Base-by-base conservation (phyloP, 2,113 vertebrate genomes). In the Axis porcinus region DNA sequence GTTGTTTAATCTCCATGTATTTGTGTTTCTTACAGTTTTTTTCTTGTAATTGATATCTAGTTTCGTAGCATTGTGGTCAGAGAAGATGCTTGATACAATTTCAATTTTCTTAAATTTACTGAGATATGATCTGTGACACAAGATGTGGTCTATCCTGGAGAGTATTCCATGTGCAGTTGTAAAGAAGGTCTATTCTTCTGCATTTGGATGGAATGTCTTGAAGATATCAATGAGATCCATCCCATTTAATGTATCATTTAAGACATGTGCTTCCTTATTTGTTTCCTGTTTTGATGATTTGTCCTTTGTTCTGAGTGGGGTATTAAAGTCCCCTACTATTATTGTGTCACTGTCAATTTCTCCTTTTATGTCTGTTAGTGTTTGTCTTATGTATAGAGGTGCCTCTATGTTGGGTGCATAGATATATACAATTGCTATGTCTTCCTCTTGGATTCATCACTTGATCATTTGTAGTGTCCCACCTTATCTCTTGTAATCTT, bases 51-150 rank as follows among this genome's bases (percentile, higher is more conserved):
- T 17, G 16, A 67, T 67, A 67, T n/a, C 62, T n/a, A 67, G 33
- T n/a, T 33, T 67, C 33, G n/a, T n/a, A n/a, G 7, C 0, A 0
- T n/a, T 67, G 62, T n/a, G 33, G 62, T 67, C 62, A 19, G 33
- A 58, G 50, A 52, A 52, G 57, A 58, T 58, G 57, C 10, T 5
- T 67, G 33, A 67, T 67, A 67, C 33, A n/a, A 67, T 67, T 67
- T 67, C 33, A 67, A 19, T n/a, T 19, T 67, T 67, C 16, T 67
- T 67, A n/a, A 67, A 67, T n/a, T 19, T n/a, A n/a, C 62, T 67
- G 33, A 67, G 30, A 16, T 67, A 67, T n/a, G 62, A 67, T 67
- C n/a, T 67, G 62, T 67, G 33, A n/a, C 16, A 16, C 16, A 67
- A n/a, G 16, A 19, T 67, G 16, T n/a, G 16, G 33, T 67, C 62